These are phyloP conservation scores for Holotrichia oblita DNA, from an alignment of 1,140 invertebrate species.

Conservation along the genomic window DNA sequence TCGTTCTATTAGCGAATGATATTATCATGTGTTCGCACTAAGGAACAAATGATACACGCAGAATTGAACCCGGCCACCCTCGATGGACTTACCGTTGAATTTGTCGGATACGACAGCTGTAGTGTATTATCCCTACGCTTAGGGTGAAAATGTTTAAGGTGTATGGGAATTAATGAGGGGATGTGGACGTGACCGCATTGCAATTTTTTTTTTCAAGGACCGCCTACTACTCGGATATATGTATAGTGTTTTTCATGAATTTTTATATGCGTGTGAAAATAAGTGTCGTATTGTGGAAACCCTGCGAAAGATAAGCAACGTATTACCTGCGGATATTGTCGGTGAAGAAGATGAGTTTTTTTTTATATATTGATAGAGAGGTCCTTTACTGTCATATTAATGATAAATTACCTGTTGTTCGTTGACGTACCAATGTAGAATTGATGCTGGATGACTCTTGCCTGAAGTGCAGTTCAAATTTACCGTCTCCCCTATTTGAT, in stretches of 20 bases:
- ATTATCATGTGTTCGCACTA: neutral
- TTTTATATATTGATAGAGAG: no score
- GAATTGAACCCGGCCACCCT: no score
- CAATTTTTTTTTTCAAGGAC: neutral
- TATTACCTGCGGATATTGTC: no score
- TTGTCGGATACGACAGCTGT: no score
- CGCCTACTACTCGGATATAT: neutral
- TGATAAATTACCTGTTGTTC: slow-evolving; percentile 75
- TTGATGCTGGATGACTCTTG: slow-evolving; percentile 79
- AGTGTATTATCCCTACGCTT: neutral
- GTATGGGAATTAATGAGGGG: neutral
- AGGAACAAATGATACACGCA: slow-evolving; percentile 11
- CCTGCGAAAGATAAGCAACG: no score
- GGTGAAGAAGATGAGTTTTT: no score
- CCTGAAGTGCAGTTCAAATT: slow-evolving; percentile 86
- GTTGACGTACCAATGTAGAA: slow-evolving; percentile 84
- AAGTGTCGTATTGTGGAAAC: neutral
- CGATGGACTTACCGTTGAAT: no score
- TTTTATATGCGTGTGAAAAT: neutral
- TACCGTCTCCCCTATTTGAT: slow-evolving; percentile 81
- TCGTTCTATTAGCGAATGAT: slow-evolving; percentile 7
- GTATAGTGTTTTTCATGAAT: neutral
- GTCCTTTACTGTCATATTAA: no score
- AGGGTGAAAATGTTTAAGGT: neutral
- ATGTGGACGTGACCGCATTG: neutral